Evolutionary conservation across 1,140 invertebrate genomes (phyloP).

Genomic region (Drosophila eugracilis): DNA sequence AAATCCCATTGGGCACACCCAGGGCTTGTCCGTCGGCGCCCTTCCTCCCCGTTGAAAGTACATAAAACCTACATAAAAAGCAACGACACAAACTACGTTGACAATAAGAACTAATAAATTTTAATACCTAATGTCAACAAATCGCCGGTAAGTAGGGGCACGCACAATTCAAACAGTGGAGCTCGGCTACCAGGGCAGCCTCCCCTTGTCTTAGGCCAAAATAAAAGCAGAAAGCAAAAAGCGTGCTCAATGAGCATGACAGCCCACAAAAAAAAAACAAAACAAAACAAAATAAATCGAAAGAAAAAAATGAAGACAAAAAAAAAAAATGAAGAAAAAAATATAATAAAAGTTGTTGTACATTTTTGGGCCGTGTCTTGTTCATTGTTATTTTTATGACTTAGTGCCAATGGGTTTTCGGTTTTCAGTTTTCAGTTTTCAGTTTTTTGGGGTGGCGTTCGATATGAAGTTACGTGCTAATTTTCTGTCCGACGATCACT

Average conservation of each 20-base stretch:
- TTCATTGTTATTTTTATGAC: conserved; percentile 76
- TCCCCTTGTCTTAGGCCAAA: conserved; percentile 5
- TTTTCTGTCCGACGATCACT: conserved; percentile 51
- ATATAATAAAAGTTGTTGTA: conserved; percentile 37
- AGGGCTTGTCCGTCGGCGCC: conserved; percentile 9
- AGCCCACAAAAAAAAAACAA: conserved; percentile 25
- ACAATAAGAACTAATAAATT: conserved; percentile 78
- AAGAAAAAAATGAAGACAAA: no score
- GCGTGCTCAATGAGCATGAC: conserved; percentile 74
- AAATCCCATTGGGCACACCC: conserved; percentile 52
- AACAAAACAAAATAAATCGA: conserved; percentile 8
- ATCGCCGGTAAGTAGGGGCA: conserved; percentile 46
- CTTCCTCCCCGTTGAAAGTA: not conserved
- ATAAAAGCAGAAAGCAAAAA: conserved; percentile 7
- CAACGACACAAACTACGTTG: conserved; percentile 36
- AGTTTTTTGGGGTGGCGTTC: conserved; percentile 18
- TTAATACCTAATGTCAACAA: conserved; percentile 78
- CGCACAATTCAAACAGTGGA: conserved; percentile 25
- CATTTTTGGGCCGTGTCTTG: conserved; percentile 49
- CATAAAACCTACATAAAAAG: conserved; percentile 14
- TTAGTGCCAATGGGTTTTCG: conserved; percentile 50
- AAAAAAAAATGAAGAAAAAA: conserved; percentile 20
- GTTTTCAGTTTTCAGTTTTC: conserved; percentile 3
- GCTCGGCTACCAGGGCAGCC: conserved; percentile 19
- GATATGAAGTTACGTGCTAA: conserved; percentile 45